These are phyloP conservation scores for Meloidogyne floridensis DNA, from an alignment of 1,140 invertebrate species.

Conservation along the genomic window DNA sequence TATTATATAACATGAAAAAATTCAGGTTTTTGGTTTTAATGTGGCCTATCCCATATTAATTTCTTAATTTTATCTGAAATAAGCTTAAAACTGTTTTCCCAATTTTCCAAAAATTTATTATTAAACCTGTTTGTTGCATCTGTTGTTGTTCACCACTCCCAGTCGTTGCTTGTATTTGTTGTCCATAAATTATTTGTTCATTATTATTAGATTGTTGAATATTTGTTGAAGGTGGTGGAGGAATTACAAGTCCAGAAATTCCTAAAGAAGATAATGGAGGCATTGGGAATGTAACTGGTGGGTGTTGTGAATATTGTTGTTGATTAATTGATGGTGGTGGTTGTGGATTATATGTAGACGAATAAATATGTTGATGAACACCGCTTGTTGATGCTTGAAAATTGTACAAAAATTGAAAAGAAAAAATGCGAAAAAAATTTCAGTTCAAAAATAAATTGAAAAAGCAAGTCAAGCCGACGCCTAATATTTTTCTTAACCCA, in stretches of 20 bases:
- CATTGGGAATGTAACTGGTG: conserved; percentile 60
- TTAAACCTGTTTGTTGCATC: not conserved
- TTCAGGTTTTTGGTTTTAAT: no score
- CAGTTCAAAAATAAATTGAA: no score
- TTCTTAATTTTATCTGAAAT: no score
- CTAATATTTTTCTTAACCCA: no score
- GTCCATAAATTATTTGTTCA: not conserved
- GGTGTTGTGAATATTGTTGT: conserved; percentile 18
- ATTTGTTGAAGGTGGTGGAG: conserved; percentile 39
- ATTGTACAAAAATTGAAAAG: not conserved
- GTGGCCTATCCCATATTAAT: no score
- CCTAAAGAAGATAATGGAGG: conserved; percentile 59
- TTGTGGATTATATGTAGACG: not conserved
- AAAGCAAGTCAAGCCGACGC: no score
- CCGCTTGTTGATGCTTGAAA: not conserved
- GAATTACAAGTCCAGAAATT: conserved; percentile 55
- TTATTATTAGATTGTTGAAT: not conserved
- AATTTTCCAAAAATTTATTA: no score
- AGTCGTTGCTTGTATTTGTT: no score
- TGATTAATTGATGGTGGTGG: not conserved
- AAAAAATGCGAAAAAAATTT: not conserved
- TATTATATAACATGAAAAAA: no score
- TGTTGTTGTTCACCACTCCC: not conserved
- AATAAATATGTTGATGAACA: not conserved
- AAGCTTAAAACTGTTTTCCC: no score